Evolutionary conservation across 2,797 vertebrate genomes (phyloP).

Genomic region (Ciconia nigra): DNA sequence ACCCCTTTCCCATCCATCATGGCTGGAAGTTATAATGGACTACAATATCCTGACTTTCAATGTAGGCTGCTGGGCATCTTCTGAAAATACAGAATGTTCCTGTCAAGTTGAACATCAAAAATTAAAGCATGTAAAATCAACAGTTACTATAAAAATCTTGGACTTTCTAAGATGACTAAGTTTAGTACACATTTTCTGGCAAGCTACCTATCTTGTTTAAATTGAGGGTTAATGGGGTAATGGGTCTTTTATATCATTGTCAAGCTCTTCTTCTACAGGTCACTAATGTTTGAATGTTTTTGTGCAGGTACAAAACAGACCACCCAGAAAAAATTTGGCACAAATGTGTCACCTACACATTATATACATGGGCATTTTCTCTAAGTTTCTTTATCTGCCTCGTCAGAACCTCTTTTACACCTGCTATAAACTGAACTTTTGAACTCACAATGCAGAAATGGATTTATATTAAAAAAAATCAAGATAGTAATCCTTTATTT

Average conservation of each 20-base stretch:
- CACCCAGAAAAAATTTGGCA: background rate
- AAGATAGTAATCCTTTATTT: background rate
- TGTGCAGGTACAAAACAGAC: background rate
- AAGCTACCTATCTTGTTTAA: background rate
- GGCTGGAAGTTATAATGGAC: background rate
- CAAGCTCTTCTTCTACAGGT: background rate
- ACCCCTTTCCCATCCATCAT: background rate
- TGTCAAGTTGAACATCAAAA: background rate
- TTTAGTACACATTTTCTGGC: background rate
- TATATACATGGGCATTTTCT: background rate
- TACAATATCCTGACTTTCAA: background rate
- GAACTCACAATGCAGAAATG: background rate
- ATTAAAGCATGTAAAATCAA: background rate
- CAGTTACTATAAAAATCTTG: background rate
- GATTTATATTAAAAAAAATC: background rate
- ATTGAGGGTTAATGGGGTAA: background rate
- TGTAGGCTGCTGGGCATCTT: background rate
- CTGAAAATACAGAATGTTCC: background rate
- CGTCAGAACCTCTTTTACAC: background rate
- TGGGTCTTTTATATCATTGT: background rate
- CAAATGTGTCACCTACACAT: background rate
- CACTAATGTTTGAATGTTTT: background rate
- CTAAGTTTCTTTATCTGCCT: background rate
- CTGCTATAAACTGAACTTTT: background rate
- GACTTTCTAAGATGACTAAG: background rate